phyloP scores from a whole-genome alignment of 2,888 invertebrate species.

The Rotaria magnacalcarata region DNA sequence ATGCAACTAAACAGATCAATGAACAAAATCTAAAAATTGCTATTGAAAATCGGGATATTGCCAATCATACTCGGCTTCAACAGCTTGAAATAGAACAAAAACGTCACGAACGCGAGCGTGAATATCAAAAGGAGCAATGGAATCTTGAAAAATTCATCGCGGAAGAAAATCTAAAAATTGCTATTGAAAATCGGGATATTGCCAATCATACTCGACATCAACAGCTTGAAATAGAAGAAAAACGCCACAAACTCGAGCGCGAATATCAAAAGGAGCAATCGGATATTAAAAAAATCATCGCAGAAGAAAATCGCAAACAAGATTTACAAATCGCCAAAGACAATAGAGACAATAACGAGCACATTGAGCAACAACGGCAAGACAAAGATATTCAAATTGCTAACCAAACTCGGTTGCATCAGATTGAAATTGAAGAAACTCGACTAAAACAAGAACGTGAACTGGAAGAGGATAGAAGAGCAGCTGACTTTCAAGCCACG shows the following conservation, averaged over 20 bases:
- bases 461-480: background rate
- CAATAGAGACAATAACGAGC: too few species aligned
- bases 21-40: background rate
- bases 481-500: background rate
- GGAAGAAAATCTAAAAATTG: background rate
- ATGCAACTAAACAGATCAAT: background rate
- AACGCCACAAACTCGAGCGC: background rate
- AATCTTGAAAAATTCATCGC: background rate
- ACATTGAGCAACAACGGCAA: too few species aligned
- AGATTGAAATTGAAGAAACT: background rate
- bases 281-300: background rate
- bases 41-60: background rate
- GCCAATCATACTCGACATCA: background rate
- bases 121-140: background rate
- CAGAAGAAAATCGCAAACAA: background rate
- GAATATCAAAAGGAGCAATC: background rate
- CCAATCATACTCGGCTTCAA: background rate
- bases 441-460: background rate
- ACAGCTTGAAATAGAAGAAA: background rate
- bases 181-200: background rate
- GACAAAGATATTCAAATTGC: background rate
- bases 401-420: background rate
- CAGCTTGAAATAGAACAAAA: background rate
- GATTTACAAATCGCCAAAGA: too few species aligned
- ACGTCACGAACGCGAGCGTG: background rate